Percentiles rank a stretch among this genome's conserved stretches.
phyloP scores from a whole-genome alignment of 2,888 invertebrate genomes.

The Gnatocerus cornutus region DNA sequence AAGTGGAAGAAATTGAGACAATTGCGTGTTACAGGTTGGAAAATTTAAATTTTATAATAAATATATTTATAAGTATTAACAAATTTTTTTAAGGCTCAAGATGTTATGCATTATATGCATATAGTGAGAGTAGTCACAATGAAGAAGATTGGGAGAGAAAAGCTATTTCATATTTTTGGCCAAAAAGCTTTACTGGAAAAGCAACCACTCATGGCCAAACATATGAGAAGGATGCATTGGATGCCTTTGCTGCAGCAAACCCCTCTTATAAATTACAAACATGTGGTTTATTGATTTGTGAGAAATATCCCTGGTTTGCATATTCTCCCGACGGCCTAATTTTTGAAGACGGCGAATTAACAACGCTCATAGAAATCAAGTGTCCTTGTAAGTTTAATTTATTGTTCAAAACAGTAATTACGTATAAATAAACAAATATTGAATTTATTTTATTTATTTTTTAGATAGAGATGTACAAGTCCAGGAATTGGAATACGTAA shows the following conservation, averaged over 20 bases:
- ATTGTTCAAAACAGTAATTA: no score
- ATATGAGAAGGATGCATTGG: background rate
- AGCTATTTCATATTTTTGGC: background rate
- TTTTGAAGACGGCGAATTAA: conserved; percentile 31
- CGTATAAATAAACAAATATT: no score
- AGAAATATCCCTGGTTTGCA: conserved; percentile 34
- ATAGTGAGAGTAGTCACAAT: no score
- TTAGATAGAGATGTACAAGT: no score
- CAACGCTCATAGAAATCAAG: conserved; percentile 42
- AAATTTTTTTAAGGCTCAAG: background rate
- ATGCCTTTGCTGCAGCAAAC: background rate
- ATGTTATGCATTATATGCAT: background rate
- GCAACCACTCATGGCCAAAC: background rate
- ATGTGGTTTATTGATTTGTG: background rate
- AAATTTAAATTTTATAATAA: no score
- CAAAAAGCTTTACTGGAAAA: background rate
- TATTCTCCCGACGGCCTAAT: conserved; percentile 44
- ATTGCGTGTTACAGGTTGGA: background rate
- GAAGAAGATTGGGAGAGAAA: background rate
- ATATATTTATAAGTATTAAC: background rate
- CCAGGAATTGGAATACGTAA: no score
- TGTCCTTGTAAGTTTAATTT: no score
- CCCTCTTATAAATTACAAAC: background rate
- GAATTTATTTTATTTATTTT: no score
- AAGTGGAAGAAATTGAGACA: background rate